These are phyloP conservation scores for Garrulus glandarius DNA, from an alignment of 2,797 vertebrate genomes.

Conservation along the genomic window DNA sequence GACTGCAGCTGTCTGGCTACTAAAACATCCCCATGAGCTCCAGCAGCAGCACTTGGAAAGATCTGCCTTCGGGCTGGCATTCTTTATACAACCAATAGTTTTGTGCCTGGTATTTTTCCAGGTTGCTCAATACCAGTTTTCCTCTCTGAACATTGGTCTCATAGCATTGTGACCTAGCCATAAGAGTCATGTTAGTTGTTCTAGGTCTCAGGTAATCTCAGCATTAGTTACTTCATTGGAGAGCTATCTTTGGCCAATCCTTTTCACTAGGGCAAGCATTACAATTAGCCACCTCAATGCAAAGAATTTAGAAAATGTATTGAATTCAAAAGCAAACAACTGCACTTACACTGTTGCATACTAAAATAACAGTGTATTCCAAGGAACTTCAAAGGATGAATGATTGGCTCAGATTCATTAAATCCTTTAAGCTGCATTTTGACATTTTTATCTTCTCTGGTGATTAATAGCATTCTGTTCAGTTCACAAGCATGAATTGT, in stretches of 20 bases:
- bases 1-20: not conserved
- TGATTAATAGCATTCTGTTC: not conserved
- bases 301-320: not conserved
- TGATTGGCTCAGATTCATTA: not conserved
- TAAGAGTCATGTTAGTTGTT: not conserved
- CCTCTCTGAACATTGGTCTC: not conserved
- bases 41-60: not conserved
- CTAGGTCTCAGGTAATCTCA: not conserved
- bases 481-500: not conserved
- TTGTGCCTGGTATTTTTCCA: not conserved
- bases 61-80: not conserved
- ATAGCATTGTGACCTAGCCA: accelerated
- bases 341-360: not conserved
- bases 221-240: not conserved
- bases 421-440: constrained; percentile 1
- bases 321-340: not conserved
- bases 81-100: not conserved
- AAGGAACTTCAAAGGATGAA: not conserved
- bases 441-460: constrained; percentile 10
- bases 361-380: not conserved
- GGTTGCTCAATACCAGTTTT: not conserved
- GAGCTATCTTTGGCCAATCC: not conserved
- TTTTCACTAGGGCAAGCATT: not conserved
- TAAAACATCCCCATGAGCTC: not conserved
- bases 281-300: not conserved